Percentiles rank a stretch among this genome's conserved stretches.
These are phyloP conservation scores for Tolypeutes matacus DNA, from an alignment of 2,797 vertebrate genomes.

Conservation along the genomic window DNA sequence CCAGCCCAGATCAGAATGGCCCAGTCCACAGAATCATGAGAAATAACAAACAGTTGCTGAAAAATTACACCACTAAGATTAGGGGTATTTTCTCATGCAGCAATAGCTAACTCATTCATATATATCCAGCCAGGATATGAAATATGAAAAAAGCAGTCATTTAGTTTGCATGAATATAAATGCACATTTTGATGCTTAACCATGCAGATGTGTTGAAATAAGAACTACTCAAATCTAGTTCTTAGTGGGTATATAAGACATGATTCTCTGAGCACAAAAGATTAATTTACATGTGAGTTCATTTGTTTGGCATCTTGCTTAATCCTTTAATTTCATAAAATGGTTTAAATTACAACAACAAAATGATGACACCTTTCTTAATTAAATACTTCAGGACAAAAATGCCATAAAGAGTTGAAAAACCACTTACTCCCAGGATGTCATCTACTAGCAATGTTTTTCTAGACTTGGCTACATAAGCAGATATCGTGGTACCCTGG, in stretches of 20 bases:
- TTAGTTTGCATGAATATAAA: background rate
- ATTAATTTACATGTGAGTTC: background rate
- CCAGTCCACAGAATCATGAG: background rate
- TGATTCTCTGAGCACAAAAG: background rate
- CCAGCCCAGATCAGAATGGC: no score
- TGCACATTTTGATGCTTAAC: background rate
- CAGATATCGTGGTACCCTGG: conserved; percentile 96
- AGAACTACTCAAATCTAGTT: background rate
- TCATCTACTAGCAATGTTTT: conserved; percentile 97
- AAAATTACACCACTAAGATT: background rate
- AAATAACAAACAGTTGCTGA: accelerated
- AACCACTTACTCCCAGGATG: conserved; percentile 94
- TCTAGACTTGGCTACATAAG: conserved; percentile 97
- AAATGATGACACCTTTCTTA: background rate
- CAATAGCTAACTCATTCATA: background rate
- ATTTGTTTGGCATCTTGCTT: background rate
- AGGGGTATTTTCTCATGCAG: accelerated
- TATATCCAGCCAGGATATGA: no score
- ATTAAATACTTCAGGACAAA: background rate
- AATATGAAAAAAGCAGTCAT: background rate
- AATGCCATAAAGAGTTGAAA: background rate
- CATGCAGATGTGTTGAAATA: background rate
- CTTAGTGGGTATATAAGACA: background rate
- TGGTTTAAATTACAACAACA: background rate
- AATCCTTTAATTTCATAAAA: background rate